Evolutionary conservation across 2,113 vertebrate species (phyloP).

Genomic region (Corythornis cristatus): DNA sequence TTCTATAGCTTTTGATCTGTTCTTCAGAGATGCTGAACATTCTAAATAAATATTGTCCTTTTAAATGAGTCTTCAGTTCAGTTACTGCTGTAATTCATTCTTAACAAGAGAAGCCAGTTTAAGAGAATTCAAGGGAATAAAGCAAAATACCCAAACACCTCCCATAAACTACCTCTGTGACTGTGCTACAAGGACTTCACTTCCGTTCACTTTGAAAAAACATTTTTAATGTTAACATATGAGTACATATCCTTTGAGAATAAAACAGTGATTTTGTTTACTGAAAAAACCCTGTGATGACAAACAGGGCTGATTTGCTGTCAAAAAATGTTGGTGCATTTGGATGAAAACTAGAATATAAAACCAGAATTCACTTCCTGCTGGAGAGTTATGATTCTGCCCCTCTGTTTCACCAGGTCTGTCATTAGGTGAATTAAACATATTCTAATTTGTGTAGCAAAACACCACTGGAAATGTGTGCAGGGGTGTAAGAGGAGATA

Average conservation of each 20-base stretch:
- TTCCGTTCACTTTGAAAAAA: neutral
- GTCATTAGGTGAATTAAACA: neutral
- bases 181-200: neutral
- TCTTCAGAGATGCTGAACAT: neutral
- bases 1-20: neutral
- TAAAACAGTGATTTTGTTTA: neutral
- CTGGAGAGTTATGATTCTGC: neutral
- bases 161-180: neutral
- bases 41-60: neutral
- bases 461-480: neutral
- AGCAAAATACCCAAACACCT: neutral
- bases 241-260: neutral
- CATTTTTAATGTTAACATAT: neutral
- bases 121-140: neutral
- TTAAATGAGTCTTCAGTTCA: neutral
- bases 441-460: neutral
- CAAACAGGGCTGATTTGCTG: neutral
- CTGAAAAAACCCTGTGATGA: neutral
- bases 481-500: neutral
- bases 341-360: neutral
- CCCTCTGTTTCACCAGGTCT: neutral
- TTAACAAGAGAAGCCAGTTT: neutral
- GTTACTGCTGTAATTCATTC: neutral
- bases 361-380: neutral
- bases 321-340: neutral